These are phyloP conservation scores for Paradoxurus hermaphroditus DNA, from an alignment of 2,113 vertebrate species.

Conservation along the genomic window DNA sequence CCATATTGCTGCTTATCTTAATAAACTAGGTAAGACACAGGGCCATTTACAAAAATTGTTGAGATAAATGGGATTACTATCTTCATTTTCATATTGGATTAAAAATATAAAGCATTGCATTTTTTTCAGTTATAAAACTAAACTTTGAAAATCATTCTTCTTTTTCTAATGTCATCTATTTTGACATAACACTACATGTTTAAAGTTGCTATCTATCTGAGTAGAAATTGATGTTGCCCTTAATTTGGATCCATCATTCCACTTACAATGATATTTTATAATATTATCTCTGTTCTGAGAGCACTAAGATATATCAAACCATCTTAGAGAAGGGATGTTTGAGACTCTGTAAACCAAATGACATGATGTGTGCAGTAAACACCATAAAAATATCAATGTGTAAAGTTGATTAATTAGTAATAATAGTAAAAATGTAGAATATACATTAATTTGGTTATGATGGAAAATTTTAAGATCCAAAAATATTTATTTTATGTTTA, in stretches of 20 bases:
- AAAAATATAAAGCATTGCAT: not conserved
- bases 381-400: not conserved
- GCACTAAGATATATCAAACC: not conserved
- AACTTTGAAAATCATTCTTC: constrained; percentile 22
- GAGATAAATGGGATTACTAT: constrained; percentile 14
- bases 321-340: not conserved
- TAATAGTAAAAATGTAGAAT: not conserved
- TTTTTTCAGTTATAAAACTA: not conserved
- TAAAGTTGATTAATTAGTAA: not conserved
- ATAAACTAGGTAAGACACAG: not conserved
- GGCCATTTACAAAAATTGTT: constrained; percentile 4
- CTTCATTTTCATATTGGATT: not conserved
- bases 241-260: constrained; percentile 52
- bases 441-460: not conserved
- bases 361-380: not conserved
- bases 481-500: not conserved
- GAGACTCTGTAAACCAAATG: not conserved
- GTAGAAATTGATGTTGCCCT: not conserved
- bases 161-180: not conserved
- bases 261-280: not conserved
- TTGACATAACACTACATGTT: not conserved
- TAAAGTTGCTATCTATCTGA: constrained; percentile 20
- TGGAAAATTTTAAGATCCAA: not conserved
- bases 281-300: not conserved
- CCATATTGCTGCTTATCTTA: not conserved